Evolutionary conservation across 2,113 vertebrate species (phyloP).

Genomic region (Microcebus murinus): DNA sequence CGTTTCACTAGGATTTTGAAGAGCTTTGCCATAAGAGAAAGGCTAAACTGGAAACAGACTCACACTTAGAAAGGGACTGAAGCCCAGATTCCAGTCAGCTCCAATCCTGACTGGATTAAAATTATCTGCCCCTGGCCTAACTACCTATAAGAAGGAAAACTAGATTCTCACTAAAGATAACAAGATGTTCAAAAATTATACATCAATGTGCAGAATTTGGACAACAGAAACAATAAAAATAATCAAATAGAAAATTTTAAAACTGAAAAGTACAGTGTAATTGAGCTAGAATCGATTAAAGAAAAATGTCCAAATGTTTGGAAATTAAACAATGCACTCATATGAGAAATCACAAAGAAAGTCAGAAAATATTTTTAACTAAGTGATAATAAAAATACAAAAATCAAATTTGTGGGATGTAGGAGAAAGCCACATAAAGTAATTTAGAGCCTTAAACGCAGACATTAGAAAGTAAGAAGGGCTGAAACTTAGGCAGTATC

Average conservation of each 20-base stretch:
- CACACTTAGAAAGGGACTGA: neutral
- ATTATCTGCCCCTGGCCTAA: neutral
- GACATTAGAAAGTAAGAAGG: neutral
- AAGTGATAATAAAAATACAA: neutral
- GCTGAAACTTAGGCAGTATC: neutral
- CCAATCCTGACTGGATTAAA: neutral
- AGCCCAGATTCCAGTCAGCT: neutral
- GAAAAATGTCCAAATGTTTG: neutral
- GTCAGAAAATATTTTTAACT: neutral
- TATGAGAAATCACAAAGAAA: neutral
- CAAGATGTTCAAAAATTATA: neutral
- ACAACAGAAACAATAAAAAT: slow-evolving; percentile 25
- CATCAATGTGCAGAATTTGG: neutral
- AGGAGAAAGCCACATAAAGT: neutral
- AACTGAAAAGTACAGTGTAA: neutral
- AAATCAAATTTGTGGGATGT: neutral
- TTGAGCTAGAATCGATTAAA: neutral
- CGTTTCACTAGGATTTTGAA: neutral
- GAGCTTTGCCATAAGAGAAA: neutral
- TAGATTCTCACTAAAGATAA: neutral
- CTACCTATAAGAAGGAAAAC: neutral
- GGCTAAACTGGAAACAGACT: neutral
- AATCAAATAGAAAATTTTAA: slow-evolving; percentile 16
- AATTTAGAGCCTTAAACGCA: neutral
- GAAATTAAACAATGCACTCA: slow-evolving; percentile 27